A percentile compares a stretch with the other conserved stretches of the same genome.
Conservation (phyloP, 2,797 vertebrate genomes). For the Podarcis siculus region DNA sequence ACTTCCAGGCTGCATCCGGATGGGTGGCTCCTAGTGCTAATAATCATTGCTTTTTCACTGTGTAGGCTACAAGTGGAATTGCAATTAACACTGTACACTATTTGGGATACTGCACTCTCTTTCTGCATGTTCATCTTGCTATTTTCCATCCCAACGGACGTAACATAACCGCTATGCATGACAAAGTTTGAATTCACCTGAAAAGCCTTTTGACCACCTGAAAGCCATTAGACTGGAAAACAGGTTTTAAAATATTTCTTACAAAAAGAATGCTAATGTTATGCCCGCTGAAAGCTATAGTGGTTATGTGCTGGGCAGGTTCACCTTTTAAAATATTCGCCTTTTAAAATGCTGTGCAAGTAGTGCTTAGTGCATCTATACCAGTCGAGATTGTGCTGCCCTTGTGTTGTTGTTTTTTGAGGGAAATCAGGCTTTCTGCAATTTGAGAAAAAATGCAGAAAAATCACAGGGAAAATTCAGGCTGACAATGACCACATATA, state of each 20-base stretch:
- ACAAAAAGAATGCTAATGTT: not conserved
- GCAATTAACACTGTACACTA: not conserved
- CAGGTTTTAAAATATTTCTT: not conserved
- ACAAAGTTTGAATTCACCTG: not conserved
- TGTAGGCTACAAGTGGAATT: not conserved
- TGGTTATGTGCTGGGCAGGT: not conserved
- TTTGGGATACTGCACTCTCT: not conserved
- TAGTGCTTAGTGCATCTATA: not conserved
- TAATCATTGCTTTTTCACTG: not conserved
- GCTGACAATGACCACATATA: not conserved
- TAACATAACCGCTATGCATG: not conserved
- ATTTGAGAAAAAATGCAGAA: not conserved
- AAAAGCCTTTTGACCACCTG: not conserved
- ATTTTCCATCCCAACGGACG: not conserved
- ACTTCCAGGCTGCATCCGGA: too few relatives aligned
- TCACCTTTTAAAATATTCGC: not conserved
- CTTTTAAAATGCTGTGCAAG: not conserved
- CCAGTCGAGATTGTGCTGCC: not conserved
- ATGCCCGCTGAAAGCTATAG: not conserved
- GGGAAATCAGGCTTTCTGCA: not conserved
- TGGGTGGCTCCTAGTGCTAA: not conserved
- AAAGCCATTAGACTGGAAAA: not conserved
- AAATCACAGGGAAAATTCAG: not conserved
- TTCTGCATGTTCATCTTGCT: not conserved
- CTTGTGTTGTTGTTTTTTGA: too few relatives aligned